These are phyloP conservation scores for Alosa sapidissima DNA, from an alignment of 2,797 vertebrate species.

Conservation along the genomic window DNA sequence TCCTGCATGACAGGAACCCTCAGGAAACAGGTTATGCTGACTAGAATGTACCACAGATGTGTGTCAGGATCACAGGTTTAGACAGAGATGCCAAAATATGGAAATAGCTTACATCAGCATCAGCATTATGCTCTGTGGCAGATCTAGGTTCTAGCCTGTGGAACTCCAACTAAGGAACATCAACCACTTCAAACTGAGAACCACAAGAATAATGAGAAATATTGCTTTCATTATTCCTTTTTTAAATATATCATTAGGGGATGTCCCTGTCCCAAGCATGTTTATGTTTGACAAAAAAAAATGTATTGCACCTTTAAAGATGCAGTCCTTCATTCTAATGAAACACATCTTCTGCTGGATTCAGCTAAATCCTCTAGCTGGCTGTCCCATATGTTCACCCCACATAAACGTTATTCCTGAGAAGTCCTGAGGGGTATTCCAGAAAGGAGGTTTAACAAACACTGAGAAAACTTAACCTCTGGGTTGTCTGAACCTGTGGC, in stretches of 20 bases:
- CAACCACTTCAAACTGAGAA: background rate
- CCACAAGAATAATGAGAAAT: background rate
- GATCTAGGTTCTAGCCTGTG: background rate
- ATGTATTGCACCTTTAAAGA: background rate
- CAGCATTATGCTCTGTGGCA: background rate
- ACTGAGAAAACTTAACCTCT: too few relatives aligned
- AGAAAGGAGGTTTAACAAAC: too few relatives aligned
- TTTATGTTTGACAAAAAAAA: background rate
- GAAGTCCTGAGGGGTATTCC: too few relatives aligned
- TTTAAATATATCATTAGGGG: background rate
- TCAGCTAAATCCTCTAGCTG: too few relatives aligned
- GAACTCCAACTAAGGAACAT: background rate
- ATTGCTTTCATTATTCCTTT: too few relatives aligned
- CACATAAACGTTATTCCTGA: too few relatives aligned
- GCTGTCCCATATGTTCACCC: too few relatives aligned
- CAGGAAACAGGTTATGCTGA: slow-evolving; percentile 16
- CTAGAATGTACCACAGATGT: background rate
- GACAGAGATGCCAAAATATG: background rate
- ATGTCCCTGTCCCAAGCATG: background rate
- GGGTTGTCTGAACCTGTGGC: too few relatives aligned
- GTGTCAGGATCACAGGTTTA: background rate
- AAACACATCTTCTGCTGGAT: too few relatives aligned
- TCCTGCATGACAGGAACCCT: slow-evolving; percentile 5
- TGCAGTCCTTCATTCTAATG: background rate
- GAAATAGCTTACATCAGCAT: background rate